Conservation (phyloP, 1,140 invertebrate genomes). For the Pachyrhynchus sulphureomaculatus region DNA sequence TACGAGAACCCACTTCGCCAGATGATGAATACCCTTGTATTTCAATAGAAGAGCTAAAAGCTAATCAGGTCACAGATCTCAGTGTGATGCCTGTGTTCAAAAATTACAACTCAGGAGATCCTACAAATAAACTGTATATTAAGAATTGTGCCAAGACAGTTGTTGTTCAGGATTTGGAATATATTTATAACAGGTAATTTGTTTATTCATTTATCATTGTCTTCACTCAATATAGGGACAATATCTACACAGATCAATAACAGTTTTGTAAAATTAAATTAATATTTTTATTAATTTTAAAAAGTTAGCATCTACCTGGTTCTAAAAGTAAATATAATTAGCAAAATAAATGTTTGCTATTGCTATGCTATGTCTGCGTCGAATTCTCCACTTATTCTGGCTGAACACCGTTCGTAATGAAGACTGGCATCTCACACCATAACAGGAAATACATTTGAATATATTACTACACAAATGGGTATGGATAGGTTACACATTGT, state of each 20-base stretch:
- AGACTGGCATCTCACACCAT: too few relatives aligned
- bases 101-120: constrained; percentile 80
- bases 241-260: neutral
- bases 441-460: too few relatives aligned
- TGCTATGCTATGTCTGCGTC: too few relatives aligned
- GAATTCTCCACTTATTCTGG: too few relatives aligned
- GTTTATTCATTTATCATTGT: too few relatives aligned
- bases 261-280: neutral
- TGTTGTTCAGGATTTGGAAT: constrained; percentile 71
- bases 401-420: too few relatives aligned
- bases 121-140: constrained; percentile 83
- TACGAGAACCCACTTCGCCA: constrained; percentile 35
- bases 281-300: neutral
- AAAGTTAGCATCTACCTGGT: neutral
- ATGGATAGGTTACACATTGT: too few relatives aligned
- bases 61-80: constrained; percentile 77
- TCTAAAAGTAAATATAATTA: too few relatives aligned
- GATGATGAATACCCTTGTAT: constrained; percentile 51
- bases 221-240: too few relatives aligned
- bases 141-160: constrained; percentile 89
- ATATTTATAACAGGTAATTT: constrained; percentile 80
- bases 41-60: constrained; percentile 64
- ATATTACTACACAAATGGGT: too few relatives aligned
- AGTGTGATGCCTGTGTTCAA: constrained; percentile 79
- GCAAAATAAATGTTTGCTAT: too few relatives aligned